Evolutionary conservation across 2,888 invertebrate species (phyloP).

Genomic region (Hymenopus coronatus): DNA sequence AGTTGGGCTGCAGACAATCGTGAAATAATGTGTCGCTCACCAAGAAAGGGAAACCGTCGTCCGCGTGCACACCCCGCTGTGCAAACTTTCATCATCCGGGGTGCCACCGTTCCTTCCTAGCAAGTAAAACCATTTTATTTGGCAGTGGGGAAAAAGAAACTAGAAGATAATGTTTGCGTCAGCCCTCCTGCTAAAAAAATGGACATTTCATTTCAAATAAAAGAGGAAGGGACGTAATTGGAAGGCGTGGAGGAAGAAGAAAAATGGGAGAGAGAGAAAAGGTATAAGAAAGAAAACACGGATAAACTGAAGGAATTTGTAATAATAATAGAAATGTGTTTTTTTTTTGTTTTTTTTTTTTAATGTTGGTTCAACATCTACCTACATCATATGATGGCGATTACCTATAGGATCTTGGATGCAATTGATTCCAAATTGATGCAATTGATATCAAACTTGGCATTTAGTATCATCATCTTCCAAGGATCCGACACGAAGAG

Average conservation of each 20-base stretch:
- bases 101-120: background rate
- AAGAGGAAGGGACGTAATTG: no score
- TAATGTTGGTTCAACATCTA: no score
- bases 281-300: background rate
- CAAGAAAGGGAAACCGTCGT: background rate
- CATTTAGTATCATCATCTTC: no score
- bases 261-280: background rate
- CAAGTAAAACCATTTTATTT: no score
- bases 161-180: background rate
- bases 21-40: slow-evolving; percentile 17
- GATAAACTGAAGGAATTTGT: no score
- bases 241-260: background rate
- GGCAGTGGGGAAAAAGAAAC: background rate
- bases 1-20: slow-evolving; percentile 26
- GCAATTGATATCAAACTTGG: no score
- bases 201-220: background rate
- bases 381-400: no score
- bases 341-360: no score
- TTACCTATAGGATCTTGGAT: no score
- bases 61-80: background rate
- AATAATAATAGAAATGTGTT: no score
- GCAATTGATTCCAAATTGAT: no score
- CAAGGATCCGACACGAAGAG: no score
- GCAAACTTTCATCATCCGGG: background rate
- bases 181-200: background rate